Conservation (phyloP, 2,797 vertebrate genomes). For the Ciconia nigra region DNA sequence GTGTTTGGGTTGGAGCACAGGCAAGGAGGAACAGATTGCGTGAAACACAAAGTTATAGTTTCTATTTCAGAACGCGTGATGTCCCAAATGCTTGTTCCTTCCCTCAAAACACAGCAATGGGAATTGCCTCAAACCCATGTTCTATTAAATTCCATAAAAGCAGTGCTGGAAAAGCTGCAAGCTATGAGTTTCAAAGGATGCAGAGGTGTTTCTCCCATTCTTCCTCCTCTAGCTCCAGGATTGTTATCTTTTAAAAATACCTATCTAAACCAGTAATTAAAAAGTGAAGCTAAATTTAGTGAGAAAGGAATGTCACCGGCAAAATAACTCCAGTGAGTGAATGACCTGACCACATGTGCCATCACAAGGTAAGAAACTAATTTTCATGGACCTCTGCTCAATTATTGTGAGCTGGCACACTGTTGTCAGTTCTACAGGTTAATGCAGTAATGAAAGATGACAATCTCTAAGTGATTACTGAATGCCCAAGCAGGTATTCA, state of each 20-base stretch:
- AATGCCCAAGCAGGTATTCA: neutral
- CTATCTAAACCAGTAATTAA: neutral
- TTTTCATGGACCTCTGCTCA: conserved; percentile 54
- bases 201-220: neutral
- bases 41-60: neutral
- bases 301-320: neutral
- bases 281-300: neutral
- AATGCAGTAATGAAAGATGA: conserved; percentile 63
- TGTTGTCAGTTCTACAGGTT: conserved; percentile 57
- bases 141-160: neutral
- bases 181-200: neutral
- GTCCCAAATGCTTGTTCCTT: neutral
- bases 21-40: neutral
- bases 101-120: neutral
- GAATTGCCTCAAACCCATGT: neutral
- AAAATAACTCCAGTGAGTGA: neutral
- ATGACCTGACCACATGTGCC: neutral
- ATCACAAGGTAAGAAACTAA: conserved; percentile 46
- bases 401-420: neutral
- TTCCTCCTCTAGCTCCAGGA: neutral
- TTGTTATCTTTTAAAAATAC: neutral
- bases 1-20: neutral
- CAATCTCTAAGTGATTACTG: conserved; percentile 53
- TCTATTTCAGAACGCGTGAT: neutral
- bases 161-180: neutral